phyloP scores from a whole-genome alignment of 2,797 vertebrate genomes.

The Benthosema pterotum region DNA sequence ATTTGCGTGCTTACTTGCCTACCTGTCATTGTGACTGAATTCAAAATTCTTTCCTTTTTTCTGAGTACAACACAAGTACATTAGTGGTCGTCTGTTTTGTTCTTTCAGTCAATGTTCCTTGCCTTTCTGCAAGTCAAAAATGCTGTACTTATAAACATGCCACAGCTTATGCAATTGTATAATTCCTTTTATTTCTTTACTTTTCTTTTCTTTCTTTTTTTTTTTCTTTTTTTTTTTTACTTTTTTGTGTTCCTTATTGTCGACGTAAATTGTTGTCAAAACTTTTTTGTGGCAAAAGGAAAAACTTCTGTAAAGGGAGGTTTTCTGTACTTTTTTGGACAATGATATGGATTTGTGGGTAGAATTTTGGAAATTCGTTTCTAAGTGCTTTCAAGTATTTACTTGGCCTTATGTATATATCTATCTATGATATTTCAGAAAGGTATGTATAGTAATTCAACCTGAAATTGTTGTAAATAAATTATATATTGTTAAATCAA shows the following conservation, averaged over 20 bases:
- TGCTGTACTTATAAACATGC: conserved; percentile 87
- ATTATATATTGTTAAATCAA: conserved; percentile 92
- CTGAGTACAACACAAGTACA: conserved; percentile 80
- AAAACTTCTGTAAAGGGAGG: conserved; percentile 76
- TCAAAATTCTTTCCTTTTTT: conserved; percentile 69
- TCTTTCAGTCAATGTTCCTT: conserved; percentile 82
- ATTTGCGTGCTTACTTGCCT: conserved; percentile 5
- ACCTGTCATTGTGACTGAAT: conserved; percentile 53
- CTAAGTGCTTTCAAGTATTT: conserved; percentile 92
- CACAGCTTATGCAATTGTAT: conserved; percentile 91
- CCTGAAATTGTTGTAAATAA: conserved; percentile 99
- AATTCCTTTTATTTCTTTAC: conserved; percentile 67
- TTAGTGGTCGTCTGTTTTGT: conserved; percentile 79
- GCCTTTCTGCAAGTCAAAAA: conserved; percentile 89
- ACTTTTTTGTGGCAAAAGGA: conserved; percentile 82
- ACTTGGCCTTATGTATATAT: conserved; percentile 92
- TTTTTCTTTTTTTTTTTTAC: conserved; percentile 53
- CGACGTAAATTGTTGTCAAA: conserved; percentile 85
- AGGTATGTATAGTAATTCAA: conserved; percentile 95
- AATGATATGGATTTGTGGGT: conserved; percentile 89
- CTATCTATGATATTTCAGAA: conserved; percentile 87
- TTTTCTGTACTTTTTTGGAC: conserved; percentile 86
- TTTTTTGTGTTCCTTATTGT: conserved; percentile 76
- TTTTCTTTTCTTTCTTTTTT: conserved; percentile 40
- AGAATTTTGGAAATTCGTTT: conserved; percentile 92